Evolutionary conservation across 2,888 invertebrate genomes (phyloP).

Genomic region (Danaus chrysippus): DNA sequence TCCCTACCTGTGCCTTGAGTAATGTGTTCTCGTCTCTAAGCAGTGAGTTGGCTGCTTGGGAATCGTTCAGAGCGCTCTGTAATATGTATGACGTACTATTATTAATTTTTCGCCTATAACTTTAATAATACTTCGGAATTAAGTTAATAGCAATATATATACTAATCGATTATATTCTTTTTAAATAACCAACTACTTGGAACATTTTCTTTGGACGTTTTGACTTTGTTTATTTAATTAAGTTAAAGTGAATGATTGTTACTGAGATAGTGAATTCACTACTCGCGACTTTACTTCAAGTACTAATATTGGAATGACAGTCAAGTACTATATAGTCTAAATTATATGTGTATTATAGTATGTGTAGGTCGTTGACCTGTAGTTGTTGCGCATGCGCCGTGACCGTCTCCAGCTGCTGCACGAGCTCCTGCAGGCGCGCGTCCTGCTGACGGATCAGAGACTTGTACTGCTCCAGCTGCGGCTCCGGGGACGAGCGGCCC

Average conservation of each 20-base stretch:
- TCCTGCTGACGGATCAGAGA: constrained; percentile 95
- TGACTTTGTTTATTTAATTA: no score
- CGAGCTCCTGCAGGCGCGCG: constrained; percentile 76
- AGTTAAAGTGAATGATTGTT: neutral
- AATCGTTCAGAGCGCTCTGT: constrained; percentile 79
- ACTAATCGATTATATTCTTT: neutral
- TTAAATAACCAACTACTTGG: neutral
- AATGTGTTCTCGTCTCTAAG: constrained; percentile 92
- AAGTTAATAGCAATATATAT: no score
- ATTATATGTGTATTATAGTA: neutral
- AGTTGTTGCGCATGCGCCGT: constrained; percentile 45
- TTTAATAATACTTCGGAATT: no score
- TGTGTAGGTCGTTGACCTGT: constrained; percentile 36
- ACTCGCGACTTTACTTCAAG: no score
- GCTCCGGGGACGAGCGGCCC: constrained; percentile 52
- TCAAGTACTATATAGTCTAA: no score
- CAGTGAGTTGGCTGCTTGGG: constrained; percentile 84
- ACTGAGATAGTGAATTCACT: neutral
- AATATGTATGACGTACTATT: constrained; percentile 21
- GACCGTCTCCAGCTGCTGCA: constrained; percentile 63
- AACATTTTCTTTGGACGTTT: no score
- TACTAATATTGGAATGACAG: no score
- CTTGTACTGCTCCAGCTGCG: constrained; percentile 87
- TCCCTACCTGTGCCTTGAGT: constrained; percentile 83
- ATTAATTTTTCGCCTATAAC: no score